Evolutionary conservation across 2,797 vertebrate genomes (phyloP).

Genomic region (Alosa sapidissima): DNA sequence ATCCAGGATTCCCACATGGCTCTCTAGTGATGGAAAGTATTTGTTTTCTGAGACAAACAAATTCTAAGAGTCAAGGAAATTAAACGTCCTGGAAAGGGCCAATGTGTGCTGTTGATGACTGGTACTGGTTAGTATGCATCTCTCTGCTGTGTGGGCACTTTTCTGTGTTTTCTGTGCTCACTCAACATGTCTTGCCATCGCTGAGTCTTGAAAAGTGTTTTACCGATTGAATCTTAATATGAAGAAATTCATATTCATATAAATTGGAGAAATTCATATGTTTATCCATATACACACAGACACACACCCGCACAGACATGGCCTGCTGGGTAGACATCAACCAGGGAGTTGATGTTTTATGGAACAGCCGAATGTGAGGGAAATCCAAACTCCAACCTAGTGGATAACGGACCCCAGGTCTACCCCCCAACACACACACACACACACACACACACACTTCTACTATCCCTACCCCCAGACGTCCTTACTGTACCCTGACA

Average conservation of each 20-base stretch:
- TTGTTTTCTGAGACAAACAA: not conserved
- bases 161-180: not conserved
- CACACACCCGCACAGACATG: not conserved
- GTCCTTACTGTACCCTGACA: not conserved
- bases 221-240: not conserved
- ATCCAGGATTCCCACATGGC: constrained; percentile 13
- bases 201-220: not conserved
- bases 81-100: not conserved
- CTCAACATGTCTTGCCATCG: not conserved
- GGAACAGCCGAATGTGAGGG: not conserved
- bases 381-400: no score
- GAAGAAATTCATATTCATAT: no score
- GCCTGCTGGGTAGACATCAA: no score
- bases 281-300: no score
- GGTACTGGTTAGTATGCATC: not conserved
- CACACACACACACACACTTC: not conserved
- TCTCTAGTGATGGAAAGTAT: not conserved
- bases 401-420: no score
- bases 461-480: not conserved
- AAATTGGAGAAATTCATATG: no score
- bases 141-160: not conserved
- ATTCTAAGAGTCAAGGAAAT: not conserved
- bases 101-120: not conserved
- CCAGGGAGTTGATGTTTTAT: not conserved
- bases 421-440: not conserved